Evolutionary conservation across 2,888 invertebrate genomes (phyloP).

Genomic region (Parapristionchus giblindavisi): DNA sequence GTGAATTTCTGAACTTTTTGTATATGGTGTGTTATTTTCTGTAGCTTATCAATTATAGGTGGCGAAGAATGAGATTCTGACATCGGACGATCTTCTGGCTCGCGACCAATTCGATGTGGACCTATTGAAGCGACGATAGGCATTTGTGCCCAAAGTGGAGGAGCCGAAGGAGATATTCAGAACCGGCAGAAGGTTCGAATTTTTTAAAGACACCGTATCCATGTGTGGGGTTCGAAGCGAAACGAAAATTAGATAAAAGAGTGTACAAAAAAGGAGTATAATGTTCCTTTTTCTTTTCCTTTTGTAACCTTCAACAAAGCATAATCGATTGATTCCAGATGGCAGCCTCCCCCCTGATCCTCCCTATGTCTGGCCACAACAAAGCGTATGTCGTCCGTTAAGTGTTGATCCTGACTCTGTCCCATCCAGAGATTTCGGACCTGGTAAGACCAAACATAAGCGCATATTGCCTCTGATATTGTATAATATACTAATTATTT

Average conservation of each 20-base stretch:
- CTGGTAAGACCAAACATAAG: conserved; percentile 42
- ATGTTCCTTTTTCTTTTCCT: too few species aligned
- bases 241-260: too few species aligned
- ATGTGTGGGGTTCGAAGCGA: too few species aligned
- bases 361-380: conserved; percentile 63
- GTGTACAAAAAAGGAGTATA: too few species aligned
- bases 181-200: conserved; percentile 48
- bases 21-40: too few species aligned
- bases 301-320: too few species aligned
- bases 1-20: too few species aligned
- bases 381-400: conserved; percentile 50
- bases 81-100: conserved; percentile 66
- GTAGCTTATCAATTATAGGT: conserved; percentile 39
- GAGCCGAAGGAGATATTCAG: conserved; percentile 56
- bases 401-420: conserved; percentile 52
- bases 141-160: conserved; percentile 66
- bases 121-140: conserved; percentile 63
- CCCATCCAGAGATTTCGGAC: conserved; percentile 52
- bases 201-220: too few species aligned
- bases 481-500: too few species aligned
- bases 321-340: conserved; percentile 51
- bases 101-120: conserved; percentile 67
- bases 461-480: too few species aligned
- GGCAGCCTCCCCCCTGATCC: conserved; percentile 70
- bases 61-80: conserved; percentile 67